Conservation (phyloP, 2,888 invertebrate genomes). For the Zele albiditarsus region DNA sequence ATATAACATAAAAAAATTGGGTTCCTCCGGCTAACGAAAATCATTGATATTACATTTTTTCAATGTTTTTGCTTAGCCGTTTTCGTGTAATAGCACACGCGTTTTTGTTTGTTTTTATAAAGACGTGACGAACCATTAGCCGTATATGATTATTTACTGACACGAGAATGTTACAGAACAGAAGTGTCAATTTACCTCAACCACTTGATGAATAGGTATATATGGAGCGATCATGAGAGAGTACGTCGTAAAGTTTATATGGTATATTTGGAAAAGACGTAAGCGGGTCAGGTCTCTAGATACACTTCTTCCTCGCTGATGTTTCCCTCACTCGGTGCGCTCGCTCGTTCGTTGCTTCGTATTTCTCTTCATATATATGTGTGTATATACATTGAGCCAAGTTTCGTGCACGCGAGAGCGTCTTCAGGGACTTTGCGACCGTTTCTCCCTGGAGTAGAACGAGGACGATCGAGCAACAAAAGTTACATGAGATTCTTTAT, state of each 20-base stretch:
- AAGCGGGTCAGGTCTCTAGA: conserved; percentile 12
- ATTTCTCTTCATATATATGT: background rate
- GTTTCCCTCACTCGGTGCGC: background rate
- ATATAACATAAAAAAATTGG: no score
- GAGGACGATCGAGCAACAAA: conserved; percentile 19
- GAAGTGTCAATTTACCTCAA: background rate
- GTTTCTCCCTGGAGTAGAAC: background rate
- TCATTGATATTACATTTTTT: no score
- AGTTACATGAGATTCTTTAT: background rate
- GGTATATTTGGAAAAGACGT: conserved; percentile 8
- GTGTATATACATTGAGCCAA: background rate
- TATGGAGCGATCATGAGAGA: background rate
- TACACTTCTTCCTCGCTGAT: background rate
- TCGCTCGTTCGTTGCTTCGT: background rate
- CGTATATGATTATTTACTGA: background rate
- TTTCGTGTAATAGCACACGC: no score
- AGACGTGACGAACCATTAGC: background rate
- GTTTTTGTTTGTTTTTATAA: background rate
- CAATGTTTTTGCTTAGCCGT: no score
- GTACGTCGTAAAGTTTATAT: conserved; percentile 16
- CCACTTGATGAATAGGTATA: background rate
- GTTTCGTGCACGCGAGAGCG: conserved; percentile 1
- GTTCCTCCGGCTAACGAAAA: no score
- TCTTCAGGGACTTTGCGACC: conserved; percentile 22
- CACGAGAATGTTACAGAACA: background rate